Evolutionary conservation across 2,888 invertebrate genomes (phyloP).

Genomic region (Glaucopsyche alexis): DNA sequence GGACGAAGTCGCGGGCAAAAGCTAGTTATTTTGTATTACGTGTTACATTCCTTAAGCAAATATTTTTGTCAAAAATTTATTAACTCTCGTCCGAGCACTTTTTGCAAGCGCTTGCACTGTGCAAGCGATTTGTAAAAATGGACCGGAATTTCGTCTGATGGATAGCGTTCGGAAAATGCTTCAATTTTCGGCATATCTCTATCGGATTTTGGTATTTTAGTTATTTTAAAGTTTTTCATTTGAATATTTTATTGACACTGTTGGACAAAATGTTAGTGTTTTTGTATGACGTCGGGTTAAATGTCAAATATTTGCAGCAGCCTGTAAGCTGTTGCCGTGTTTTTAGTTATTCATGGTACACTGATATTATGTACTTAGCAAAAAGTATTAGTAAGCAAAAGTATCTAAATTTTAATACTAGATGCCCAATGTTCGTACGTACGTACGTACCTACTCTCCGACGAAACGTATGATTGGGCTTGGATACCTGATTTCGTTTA

Average conservation of each 20-base stretch:
- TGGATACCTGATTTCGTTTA: too few species aligned
- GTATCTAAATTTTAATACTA: too few species aligned
- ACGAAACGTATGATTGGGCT: too few species aligned
- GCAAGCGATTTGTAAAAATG: constrained; percentile 54
- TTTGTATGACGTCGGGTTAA: not conserved
- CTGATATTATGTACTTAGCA: too few species aligned
- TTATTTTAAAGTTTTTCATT: not conserved
- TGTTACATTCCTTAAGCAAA: too few species aligned
- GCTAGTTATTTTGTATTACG: too few species aligned
- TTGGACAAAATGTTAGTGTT: not conserved
- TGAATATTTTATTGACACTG: constrained; percentile 15
- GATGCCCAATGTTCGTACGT: too few species aligned
- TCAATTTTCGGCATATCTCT: constrained; percentile 23
- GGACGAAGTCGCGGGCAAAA: too few species aligned
- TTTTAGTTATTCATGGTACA: not conserved
- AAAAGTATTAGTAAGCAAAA: too few species aligned
- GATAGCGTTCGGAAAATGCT: constrained; percentile 34
- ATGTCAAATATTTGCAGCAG: not conserved
- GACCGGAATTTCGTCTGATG: constrained; percentile 47
- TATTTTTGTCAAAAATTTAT: too few species aligned
- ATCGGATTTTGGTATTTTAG: constrained; percentile 18
- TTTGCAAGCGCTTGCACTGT: constrained; percentile 50
- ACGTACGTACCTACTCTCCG: too few species aligned
- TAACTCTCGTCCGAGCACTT: constrained; percentile 34
- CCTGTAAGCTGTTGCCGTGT: not conserved